Percentiles rank a stretch among this genome's conserved stretches.
These are phyloP conservation scores for Todus mexicanus DNA, from an alignment of 2,797 vertebrate species.

Conservation along the genomic window DNA sequence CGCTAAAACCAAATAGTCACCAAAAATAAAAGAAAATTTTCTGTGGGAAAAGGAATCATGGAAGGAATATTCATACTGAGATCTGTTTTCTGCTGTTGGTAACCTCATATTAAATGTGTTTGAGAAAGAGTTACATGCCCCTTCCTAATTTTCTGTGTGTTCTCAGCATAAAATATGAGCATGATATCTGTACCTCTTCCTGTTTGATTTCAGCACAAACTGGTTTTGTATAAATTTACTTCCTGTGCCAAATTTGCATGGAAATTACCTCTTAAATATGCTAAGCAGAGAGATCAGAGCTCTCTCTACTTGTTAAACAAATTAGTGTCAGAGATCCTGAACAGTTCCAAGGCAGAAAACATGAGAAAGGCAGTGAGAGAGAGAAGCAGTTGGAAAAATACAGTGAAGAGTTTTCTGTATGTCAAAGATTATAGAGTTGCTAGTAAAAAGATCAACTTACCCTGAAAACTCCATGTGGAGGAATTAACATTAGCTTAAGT, in stretches of 20 bases:
- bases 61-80: neutral
- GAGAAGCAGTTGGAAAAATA: neutral
- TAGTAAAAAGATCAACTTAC: neutral
- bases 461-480: neutral
- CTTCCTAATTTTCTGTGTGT: neutral
- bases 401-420: neutral
- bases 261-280: neutral
- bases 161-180: neutral
- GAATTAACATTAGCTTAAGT: neutral
- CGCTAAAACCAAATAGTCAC: neutral
- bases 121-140: neutral
- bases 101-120: neutral
- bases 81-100: neutral
- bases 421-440: neutral
- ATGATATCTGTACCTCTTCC: neutral
- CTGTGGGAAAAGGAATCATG: neutral
- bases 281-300: neutral
- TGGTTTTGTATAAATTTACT: neutral
- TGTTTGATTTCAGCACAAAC: neutral
- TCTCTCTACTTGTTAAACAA: neutral
- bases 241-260: neutral
- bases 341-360: neutral
- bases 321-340: neutral
- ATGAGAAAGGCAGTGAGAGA: neutral
- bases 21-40: neutral